These are phyloP conservation scores for Desoria tigrina DNA, from an alignment of 2,888 invertebrate species.

Conservation along the genomic window DNA sequence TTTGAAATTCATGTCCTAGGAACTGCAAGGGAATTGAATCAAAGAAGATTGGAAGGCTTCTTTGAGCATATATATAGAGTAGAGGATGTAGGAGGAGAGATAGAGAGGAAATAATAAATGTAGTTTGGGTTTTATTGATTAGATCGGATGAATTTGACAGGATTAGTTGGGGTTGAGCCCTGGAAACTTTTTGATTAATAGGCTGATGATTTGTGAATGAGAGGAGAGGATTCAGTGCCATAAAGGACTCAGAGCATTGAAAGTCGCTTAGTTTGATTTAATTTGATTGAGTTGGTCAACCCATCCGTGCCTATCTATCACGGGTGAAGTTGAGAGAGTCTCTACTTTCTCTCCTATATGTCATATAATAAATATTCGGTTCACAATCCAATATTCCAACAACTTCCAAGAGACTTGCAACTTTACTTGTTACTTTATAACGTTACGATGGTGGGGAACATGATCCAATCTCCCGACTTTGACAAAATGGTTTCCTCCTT, in stretches of 20 bases:
- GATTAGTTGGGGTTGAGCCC: conserved; percentile 43
- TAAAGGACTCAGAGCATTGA: conserved; percentile 41
- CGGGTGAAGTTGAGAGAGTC: background rate
- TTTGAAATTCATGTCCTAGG: no score
- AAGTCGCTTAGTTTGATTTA: conserved; percentile 53
- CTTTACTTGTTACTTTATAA: background rate
- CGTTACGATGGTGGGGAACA: no score
- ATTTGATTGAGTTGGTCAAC: conserved; percentile 49
- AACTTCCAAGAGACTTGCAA: background rate
- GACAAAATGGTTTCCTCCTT: conserved; percentile 6
- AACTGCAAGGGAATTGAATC: background rate
- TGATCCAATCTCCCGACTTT: background rate
- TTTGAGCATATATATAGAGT: background rate
- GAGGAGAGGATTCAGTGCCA: conserved; percentile 22
- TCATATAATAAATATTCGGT: background rate
- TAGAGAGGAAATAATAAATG: conserved; percentile 18
- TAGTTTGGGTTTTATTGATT: conserved; percentile 39
- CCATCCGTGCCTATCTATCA: conserved; percentile 23
- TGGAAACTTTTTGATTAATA: conserved; percentile 54
- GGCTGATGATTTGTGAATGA: conserved; percentile 55
- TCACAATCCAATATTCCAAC: no score
- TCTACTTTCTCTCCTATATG: no score
- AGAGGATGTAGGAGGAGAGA: background rate
- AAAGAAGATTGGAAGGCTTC: conserved; percentile 20
- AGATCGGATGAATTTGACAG: conserved; percentile 53